Base-by-base conservation (phyloP, 2,888 invertebrate species). In the Macrophya alboannulata region DNA sequence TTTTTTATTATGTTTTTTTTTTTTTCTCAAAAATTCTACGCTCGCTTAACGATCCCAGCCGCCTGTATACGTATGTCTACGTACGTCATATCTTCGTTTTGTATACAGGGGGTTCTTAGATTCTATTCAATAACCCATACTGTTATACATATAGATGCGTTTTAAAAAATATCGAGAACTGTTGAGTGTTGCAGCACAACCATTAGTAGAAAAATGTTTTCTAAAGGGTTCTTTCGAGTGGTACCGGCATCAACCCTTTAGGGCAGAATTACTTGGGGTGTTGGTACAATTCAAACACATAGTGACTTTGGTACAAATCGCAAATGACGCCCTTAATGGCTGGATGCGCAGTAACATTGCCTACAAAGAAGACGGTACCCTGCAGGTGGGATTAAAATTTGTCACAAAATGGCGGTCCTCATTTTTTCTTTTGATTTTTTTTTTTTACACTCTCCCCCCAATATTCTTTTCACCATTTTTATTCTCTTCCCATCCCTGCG, bases 181-280 rank as follows among this genome's bases (percentile, higher is more conserved):
- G 45, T 37, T 21, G 31, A 59, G 88, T 90, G 90, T 90, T 87
- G 89, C 37, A 87, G 88, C 87, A 88, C 89, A 92, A 90, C 92
- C 93, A 93, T 93, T 93, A 93, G 92, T 92, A 91, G 91, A 93
- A 93, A 93, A 93, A 93, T 93, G 89, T 93, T 93, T 91, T 92
- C 90, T 90, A 91, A 92, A 90, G 92, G 92, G 89, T 89, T 87
- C 89, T 90, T 90, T 92, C 90, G 90, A 92, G 91, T 90, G 87
- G 86, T 88, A 89, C 89, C 89, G 88, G 88, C 83, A 85, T 90
- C 90, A 90, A 90, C 90, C 91, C 91, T 91, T 91, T 91, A 88
- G 89, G 89, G 89, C 87, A 79, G 25, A 68, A 68, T 83, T 31
- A 68, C 68, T 65, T 48, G 68, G 83, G 83, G 83, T 31, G 83